Evolutionary conservation across 2,888 invertebrate species (phyloP).

Genomic region (Rapana venosa): DNA sequence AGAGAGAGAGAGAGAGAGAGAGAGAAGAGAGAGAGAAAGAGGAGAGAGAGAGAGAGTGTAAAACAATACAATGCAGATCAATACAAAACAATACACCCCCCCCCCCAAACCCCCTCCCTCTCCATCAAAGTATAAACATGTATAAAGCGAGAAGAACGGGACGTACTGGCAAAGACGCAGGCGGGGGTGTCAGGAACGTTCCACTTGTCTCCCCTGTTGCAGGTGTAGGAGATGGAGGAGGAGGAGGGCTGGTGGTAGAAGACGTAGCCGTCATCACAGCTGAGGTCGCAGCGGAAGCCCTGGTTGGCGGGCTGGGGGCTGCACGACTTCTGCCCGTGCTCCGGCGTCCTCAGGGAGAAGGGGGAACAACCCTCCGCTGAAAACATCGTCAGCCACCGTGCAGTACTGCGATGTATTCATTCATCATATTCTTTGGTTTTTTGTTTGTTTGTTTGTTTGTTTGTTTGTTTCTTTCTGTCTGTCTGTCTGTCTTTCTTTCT

Average conservation of each 20-base stretch:
- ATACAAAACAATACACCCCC: not conserved
- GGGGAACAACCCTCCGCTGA: conserved; percentile 59
- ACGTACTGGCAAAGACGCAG: conserved; percentile 48
- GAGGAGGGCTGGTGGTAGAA: conserved; percentile 50
- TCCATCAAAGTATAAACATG: not conserved
- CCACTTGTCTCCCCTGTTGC: conserved; percentile 45
- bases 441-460: too few species aligned
- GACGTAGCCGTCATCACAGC: conserved; percentile 55
- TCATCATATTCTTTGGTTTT: too few species aligned
- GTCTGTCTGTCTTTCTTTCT: too few species aligned
- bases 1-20: too few species aligned
- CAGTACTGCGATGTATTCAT: too few species aligned
- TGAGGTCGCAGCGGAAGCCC: conserved; percentile 55
- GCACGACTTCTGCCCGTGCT: conserved; percentile 56
- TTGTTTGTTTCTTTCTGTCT: too few species aligned
- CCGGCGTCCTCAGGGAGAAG: conserved; percentile 51
- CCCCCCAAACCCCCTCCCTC: not conserved
- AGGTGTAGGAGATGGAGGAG: conserved; percentile 31
- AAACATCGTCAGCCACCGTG: too few species aligned
- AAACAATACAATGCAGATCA: not conserved
- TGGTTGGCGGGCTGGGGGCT: not conserved
- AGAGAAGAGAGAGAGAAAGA: not conserved
- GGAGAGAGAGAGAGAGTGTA: not conserved
- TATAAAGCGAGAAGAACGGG: not conserved
- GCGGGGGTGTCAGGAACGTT: conserved; percentile 33